Conservation (phyloP, 2,113 vertebrate genomes). For the Aix galericulata region DNA sequence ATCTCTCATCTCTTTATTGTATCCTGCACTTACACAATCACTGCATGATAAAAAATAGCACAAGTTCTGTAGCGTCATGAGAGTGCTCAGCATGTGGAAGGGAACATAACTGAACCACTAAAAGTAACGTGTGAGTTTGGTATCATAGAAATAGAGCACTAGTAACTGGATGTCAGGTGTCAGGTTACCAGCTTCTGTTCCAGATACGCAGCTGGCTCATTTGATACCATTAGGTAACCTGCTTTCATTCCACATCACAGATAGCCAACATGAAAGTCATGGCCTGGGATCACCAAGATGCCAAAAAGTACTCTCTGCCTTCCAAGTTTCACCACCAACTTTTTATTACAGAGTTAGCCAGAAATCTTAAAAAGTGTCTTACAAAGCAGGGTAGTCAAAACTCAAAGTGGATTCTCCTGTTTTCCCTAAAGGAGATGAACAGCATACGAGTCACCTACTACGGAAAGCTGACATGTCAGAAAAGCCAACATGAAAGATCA, state of each 20-base stretch:
- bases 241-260: not conserved
- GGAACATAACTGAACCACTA: not conserved
- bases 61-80: not conserved
- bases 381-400: not conserved
- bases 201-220: not conserved
- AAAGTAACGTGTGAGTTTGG: rapidly evolving
- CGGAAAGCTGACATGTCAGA: not conserved
- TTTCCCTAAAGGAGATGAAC: not conserved
- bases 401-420: not conserved
- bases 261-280: not conserved
- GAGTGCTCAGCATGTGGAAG: not conserved
- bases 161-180: not conserved
- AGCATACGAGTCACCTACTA: rapidly evolving
- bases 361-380: not conserved
- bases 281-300: not conserved
- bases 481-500: not conserved
- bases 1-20: not conserved
- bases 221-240: not conserved
- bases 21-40: not conserved
- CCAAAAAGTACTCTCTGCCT: not conserved
- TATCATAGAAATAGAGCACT: not conserved
- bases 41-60: not conserved
- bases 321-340: not conserved
- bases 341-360: not conserved
- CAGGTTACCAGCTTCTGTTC: not conserved